Percentiles rank a stretch among this genome's conserved stretches.
Conservation (phyloP, 2,888 invertebrate genomes). For the Nomada lathburiana region DNA sequence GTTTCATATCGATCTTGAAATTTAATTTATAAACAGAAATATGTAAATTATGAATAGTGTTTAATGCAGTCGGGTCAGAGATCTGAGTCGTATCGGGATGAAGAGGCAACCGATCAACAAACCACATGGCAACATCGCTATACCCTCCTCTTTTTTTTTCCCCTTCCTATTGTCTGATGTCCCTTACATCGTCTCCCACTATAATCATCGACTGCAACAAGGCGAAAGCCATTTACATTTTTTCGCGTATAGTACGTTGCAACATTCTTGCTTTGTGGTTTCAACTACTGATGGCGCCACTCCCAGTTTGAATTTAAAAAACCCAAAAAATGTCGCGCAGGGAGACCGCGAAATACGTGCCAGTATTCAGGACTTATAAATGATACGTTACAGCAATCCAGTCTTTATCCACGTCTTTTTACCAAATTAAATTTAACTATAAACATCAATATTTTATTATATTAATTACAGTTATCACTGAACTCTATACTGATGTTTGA, state of each 20-base stretch:
- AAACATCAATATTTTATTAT: background rate
- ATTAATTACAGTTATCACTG: background rate
- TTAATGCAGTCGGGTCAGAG: slow-evolving; percentile 57
- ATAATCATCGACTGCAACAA: slow-evolving; percentile 56
- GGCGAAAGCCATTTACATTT: slow-evolving; percentile 68
- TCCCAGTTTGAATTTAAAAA: slow-evolving; percentile 49
- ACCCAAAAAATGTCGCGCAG: slow-evolving; percentile 42
- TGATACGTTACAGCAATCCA: background rate
- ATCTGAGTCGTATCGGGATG: slow-evolving; percentile 59
- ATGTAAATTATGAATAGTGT: slow-evolving; percentile 25
- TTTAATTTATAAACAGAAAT: slow-evolving; percentile 18
- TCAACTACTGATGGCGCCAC: slow-evolving; percentile 65
- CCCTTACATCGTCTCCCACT: slow-evolving; percentile 54
- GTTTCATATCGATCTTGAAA: slow-evolving; percentile 10
- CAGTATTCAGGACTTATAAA: slow-evolving; percentile 22
- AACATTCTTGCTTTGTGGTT: slow-evolving; percentile 61
- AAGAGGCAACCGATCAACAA: slow-evolving; percentile 67
- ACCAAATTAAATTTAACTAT: background rate
- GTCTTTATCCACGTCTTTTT: background rate
- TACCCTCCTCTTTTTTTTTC: slow-evolving; percentile 45
- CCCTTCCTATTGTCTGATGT: slow-evolving; percentile 46
- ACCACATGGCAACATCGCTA: slow-evolving; percentile 73
- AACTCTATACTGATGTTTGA: background rate
- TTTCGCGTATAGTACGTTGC: slow-evolving; percentile 56
- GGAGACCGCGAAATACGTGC: slow-evolving; percentile 39